Conservation (phyloP, 2,888 invertebrate genomes). For the Craniophora ligustri region DNA sequence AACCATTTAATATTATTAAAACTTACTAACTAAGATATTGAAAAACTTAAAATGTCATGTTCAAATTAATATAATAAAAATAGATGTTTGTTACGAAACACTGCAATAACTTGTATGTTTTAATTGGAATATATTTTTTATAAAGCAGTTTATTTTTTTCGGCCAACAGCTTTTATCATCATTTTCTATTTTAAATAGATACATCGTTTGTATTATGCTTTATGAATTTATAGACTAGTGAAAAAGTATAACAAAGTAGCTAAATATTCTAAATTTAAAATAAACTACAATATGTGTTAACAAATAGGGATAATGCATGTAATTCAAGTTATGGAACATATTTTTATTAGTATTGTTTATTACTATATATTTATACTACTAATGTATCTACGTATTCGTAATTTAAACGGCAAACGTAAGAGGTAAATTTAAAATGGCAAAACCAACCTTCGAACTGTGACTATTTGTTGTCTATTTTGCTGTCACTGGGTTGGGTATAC, state of each 20-base stretch:
- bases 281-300: conserved; percentile 6
- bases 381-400: too few relatives aligned
- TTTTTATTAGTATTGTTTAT: too few relatives aligned
- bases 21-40: conserved; percentile 35
- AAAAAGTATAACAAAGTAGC: conserved; percentile 12
- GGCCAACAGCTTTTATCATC: neutral
- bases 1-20: conserved; percentile 20
- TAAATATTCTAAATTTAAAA: conserved; percentile 19
- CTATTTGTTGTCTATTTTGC: too few relatives aligned
- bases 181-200: conserved; percentile 19
- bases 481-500: too few relatives aligned
- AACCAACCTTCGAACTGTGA: too few relatives aligned
- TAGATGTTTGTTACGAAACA: neutral
- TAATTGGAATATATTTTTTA: neutral
- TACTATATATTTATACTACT: too few relatives aligned
- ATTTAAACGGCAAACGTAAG: too few relatives aligned
- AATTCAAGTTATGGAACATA: too few relatives aligned
- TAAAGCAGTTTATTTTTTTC: neutral
- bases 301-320: too few relatives aligned
- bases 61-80: neutral
- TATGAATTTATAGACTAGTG: conserved; percentile 36
- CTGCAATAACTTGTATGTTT: conserved; percentile 29
- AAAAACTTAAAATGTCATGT: conserved; percentile 18
- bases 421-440: too few relatives aligned
- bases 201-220: conserved; percentile 39